These are phyloP conservation scores for Lycodopsis pacificus DNA, from an alignment of 2,797 vertebrate species.

Conservation along the genomic window DNA sequence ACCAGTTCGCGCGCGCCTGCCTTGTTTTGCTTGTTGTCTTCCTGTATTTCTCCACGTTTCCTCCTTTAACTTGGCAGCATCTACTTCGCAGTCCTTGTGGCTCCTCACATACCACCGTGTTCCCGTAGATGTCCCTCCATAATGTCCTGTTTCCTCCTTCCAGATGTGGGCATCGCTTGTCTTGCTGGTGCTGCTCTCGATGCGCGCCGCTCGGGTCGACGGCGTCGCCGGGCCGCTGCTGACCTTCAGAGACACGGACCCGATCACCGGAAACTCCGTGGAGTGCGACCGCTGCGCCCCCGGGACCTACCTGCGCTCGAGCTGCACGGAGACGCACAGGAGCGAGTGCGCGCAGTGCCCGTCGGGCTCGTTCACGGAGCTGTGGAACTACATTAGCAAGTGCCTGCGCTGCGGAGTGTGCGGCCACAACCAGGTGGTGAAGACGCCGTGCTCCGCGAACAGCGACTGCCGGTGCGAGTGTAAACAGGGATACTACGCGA, in stretches of 20 bases:
- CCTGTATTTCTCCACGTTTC: no score
- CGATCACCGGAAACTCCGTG: slow-evolving; percentile 28
- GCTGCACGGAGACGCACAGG: slow-evolving; percentile 56
- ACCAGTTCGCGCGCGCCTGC: no score
- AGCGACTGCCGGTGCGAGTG: slow-evolving; percentile 74
- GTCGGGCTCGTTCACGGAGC: slow-evolving; percentile 71
- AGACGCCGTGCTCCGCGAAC: slow-evolving; percentile 43
- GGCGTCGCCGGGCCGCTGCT: rapidly evolving
- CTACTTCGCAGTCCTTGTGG: no score
- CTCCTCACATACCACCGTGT: no score
- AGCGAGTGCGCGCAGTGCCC: slow-evolving; percentile 73
- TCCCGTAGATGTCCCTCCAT: no score
- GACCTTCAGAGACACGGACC: slow-evolving; percentile 55
- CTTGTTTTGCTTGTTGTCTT: no score
- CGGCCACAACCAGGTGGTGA: slow-evolving; percentile 52
- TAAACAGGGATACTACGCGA: slow-evolving; percentile 53
- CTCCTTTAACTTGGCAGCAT: no score
- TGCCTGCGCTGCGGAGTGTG: slow-evolving; percentile 80
- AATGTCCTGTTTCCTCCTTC: background rate
- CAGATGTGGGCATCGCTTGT: background rate
- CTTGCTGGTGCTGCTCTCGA: background rate
- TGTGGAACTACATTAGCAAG: slow-evolving; percentile 75
- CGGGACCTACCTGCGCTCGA: slow-evolving; percentile 41
- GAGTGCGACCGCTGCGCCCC: slow-evolving; percentile 72
- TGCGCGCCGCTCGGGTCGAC: rapidly evolving